A percentile compares a stretch with the other conserved stretches of the same genome.
Evolutionary conservation across 2,797 vertebrate genomes (phyloP).

Genomic region (Peromyscus nudipes): DNA sequence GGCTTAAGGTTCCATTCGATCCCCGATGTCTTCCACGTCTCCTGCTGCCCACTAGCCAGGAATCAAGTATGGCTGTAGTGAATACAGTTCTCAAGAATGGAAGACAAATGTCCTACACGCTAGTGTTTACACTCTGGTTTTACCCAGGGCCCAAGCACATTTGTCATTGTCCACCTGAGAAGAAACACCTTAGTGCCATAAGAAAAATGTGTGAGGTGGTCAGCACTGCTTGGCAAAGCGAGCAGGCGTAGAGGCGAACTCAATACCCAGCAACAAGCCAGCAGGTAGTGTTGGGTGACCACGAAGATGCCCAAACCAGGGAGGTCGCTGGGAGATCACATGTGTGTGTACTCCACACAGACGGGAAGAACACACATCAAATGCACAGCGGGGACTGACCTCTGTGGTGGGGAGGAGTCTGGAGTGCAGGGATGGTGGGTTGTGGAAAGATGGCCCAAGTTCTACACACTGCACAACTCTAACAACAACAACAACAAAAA

Average conservation of each 20-base stretch:
- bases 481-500: background rate
- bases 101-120: background rate
- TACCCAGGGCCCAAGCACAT: background rate
- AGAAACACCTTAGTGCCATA: background rate
- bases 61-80: background rate
- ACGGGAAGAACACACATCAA: background rate
- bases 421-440: background rate
- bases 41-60: background rate
- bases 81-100: fast-evolving
- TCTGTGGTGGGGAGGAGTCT: background rate
- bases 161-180: background rate
- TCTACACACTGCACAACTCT: background rate
- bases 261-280: background rate
- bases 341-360: background rate
- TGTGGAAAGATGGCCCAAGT: background rate
- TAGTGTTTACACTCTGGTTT: background rate
- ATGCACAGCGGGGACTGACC: background rate
- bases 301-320: background rate
- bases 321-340: background rate
- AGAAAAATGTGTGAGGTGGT: background rate
- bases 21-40: background rate
- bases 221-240: background rate
- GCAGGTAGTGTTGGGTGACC: background rate
- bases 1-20: background rate
- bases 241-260: background rate